Base-by-base conservation (phyloP, 2,797 vertebrate genomes). In the Gila robusta region DNA sequence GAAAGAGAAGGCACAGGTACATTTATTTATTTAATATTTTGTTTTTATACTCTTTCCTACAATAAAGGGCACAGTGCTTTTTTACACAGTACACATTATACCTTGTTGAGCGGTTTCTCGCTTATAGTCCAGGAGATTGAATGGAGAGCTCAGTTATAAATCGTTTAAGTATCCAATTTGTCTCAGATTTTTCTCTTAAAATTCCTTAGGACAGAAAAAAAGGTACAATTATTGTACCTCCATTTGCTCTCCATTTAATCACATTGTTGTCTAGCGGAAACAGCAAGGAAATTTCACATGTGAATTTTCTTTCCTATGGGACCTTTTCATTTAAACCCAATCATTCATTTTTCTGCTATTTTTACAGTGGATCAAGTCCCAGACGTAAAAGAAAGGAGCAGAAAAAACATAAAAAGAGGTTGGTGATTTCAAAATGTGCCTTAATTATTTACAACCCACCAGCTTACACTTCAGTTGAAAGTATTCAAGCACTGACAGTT, bases 331-430 rank as follows among this genome's bases (percentile, higher is more conserved):
- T 21, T 28, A 56, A 66, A 37, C 39, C 4, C 11, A 39, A 54
- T 66, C 19, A 17, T 19, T 72, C 9, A 6, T 91, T 54, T 91
- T 93, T 89, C 91, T 89, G 92, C 80, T 95, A 92, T 95, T 94
- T 64, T 73, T 92, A 91, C 95, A 99, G 98, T 92, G 98, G 96
- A 87, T 96, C 96, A 78, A 97, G 96, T 92, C 96, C 96, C 86
- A 98, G 97, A 94, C 97, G 92, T 91, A 98, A 97, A 95, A 96
- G 96, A 93, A 98, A 94, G 95, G 95, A 97, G 91, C 96, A 96
- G 89, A 97, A 96, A 95, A 98, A 97, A 94, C 97, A 97, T 94
- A 98, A 98, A 94, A 99, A 98, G 95, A 98, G 98, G 98, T 99
- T 94, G 95, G 97, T 97, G 87, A 59, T 49, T 90, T 87, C 37